phyloP scores from a whole-genome alignment of 2,797 vertebrate species.

The Selene dorsalis region DNA sequence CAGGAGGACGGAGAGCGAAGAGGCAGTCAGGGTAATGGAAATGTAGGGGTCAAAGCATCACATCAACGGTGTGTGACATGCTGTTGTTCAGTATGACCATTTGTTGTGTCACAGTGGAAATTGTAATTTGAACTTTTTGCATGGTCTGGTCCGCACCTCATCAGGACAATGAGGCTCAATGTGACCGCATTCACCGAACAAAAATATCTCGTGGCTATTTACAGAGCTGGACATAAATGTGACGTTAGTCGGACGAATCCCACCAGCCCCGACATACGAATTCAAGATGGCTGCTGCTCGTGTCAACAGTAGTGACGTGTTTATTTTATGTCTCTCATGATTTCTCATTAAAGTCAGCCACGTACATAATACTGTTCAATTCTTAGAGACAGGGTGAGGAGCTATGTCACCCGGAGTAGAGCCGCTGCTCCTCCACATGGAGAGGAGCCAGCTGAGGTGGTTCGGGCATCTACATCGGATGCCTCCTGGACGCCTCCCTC shows the following conservation, averaged over 20 bases:
- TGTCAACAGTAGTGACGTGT: too few species aligned
- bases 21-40: slow-evolving; percentile 65
- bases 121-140: background rate
- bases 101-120: slow-evolving; percentile 15
- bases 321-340: too few species aligned
- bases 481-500: too few species aligned
- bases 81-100: slow-evolving; percentile 23
- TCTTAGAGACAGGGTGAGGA: too few species aligned
- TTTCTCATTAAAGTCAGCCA: too few species aligned
- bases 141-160: background rate
- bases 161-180: background rate
- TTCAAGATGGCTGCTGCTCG: too few species aligned
- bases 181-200: background rate
- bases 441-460: too few species aligned
- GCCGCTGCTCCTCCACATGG: too few species aligned
- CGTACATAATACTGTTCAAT: too few species aligned
- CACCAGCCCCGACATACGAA: too few species aligned
- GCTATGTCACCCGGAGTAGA: too few species aligned
- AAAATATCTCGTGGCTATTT: background rate
- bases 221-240: background rate
- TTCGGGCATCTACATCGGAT: too few species aligned
- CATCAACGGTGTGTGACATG: slow-evolving; percentile 27
- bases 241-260: background rate
- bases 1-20: slow-evolving; percentile 17
- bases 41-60: slow-evolving; percentile 67